Evolutionary conservation across 2,888 invertebrate species (phyloP).

Genomic region (Choreutis nemorana): DNA sequence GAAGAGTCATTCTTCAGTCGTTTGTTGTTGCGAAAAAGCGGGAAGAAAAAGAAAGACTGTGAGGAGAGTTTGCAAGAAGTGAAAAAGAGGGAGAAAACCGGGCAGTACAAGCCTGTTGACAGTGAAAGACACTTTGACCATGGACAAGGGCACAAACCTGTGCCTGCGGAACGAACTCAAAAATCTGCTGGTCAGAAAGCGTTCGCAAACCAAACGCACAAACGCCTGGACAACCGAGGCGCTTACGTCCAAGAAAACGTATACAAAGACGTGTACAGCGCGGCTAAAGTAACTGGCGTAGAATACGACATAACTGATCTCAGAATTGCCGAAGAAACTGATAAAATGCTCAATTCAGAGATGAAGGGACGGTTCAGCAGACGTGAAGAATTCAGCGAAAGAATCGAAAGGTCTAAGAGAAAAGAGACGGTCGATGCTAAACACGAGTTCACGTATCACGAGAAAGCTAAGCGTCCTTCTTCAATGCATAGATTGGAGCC

Average conservation of each 20-base stretch:
- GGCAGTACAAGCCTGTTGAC: slow-evolving; percentile 45
- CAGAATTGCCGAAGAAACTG: slow-evolving; percentile 59
- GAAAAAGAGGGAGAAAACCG: slow-evolving; percentile 41
- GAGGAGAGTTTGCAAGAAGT: slow-evolving; percentile 45
- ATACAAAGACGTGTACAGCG: slow-evolving; percentile 55
- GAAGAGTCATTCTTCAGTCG: slow-evolving; percentile 72
- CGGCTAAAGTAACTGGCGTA: slow-evolving; percentile 49
- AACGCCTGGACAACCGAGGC: slow-evolving; percentile 58
- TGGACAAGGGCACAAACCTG: slow-evolving; percentile 39
- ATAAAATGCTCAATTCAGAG: slow-evolving; percentile 50
- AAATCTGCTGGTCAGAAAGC: slow-evolving; percentile 56
- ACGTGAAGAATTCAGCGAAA: slow-evolving; percentile 45
- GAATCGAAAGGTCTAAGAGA: slow-evolving; percentile 33
- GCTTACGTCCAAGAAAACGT: slow-evolving; percentile 57
- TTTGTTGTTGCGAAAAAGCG: slow-evolving; percentile 73
- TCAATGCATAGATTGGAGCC: slow-evolving; percentile 48
- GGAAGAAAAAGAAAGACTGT: slow-evolving; percentile 71
- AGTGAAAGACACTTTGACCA: slow-evolving; percentile 31
- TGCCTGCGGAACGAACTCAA: slow-evolving; percentile 49
- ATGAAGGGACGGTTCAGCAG: slow-evolving; percentile 45
- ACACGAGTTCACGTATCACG: slow-evolving; percentile 41
- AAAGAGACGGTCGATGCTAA: slow-evolving; percentile 41
- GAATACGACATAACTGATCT: slow-evolving; percentile 60
- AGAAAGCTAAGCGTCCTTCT: slow-evolving; percentile 41
- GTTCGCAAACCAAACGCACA: slow-evolving; percentile 59